Base-by-base conservation (phyloP, 2,797 vertebrate genomes). In the Mareca strepera region DNA sequence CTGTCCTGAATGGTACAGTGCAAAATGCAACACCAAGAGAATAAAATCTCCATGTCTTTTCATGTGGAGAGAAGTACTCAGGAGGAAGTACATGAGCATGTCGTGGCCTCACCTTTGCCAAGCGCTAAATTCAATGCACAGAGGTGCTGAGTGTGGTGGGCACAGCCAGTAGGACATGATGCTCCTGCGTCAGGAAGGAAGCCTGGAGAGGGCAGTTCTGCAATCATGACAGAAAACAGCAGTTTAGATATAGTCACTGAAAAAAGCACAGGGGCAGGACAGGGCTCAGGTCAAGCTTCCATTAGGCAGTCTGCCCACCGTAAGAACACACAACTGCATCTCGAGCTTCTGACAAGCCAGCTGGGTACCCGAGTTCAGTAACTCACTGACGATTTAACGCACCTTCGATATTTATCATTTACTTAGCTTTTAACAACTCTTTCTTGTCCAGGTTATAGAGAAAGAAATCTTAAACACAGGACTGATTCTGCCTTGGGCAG, bases 391-490 rank as follows among this genome's bases (percentile, higher is more conserved):
- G 14, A 41, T 55, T 75, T 80, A 64, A 58, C 22, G 21, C 37
- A 69, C n/a, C 21, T 86, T 86, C 62, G 43, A 18, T 52, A 75
- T 50, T 92, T 79, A 39, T 53, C 39, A 66, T 79, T 29, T 64
- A 37, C 35, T 8, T 9, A 21, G 66, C 25, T 82, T 87, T 63
- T 60, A 66, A 63, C 23, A 63, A 12, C 7, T 70, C 37, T 66
- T 76, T 80, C 78, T 89, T 77, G 31, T 46, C 60, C 60, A 48
- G 17, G 2, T 66, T 77, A 29, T 33, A 68, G 43, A 62, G 64
- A 84, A 87, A 74, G 53, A 73, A 50, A 69, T 91, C 73, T 76
- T 41, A 80, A 80, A 68, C 26, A 44, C 29, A 58, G 64, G 64
- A 50, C 13, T 39, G 15, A 68, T 64, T 73, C 67, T 81, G 26